Conservation (phyloP, 2,113 vertebrate genomes). For the Apistogramma diplotaenia region DNA sequence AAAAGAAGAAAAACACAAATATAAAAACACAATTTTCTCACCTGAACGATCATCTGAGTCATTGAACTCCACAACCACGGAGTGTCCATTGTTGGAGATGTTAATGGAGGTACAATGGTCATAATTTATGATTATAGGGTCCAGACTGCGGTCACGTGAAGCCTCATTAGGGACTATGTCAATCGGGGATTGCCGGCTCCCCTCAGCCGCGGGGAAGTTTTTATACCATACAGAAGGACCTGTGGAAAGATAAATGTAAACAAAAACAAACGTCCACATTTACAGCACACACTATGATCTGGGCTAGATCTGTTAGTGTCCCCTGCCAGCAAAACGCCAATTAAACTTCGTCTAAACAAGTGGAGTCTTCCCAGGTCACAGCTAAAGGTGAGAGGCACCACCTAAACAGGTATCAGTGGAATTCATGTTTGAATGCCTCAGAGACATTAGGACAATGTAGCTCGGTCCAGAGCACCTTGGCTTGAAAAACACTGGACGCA, state of each 20-base stretch:
- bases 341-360: neutral
- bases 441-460: neutral
- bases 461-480: neutral
- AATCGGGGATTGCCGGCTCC: conserved; percentile 90
- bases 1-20: neutral
- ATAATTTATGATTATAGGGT: conserved; percentile 82
- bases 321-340: neutral
- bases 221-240: conserved; percentile 90
- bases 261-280: neutral
- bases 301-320: neutral
- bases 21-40: conserved; percentile 53
- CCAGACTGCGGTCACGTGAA: conserved; percentile 81
- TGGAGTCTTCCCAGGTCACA: neutral
- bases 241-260: conserved; percentile 32
- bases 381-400: neutral
- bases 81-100: conserved; percentile 92
- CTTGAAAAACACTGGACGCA: neutral
- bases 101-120: conserved; percentile 84
- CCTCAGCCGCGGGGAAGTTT: conserved; percentile 86
- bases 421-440: neutral
- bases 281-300: neutral
- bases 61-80: conserved; percentile 91
- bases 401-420: neutral
- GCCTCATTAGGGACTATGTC: conserved; percentile 85
- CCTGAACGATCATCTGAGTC: conserved; percentile 89